These are phyloP conservation scores for Heterodera schachtii DNA, from an alignment of 1,140 invertebrate genomes.

Conservation along the genomic window DNA sequence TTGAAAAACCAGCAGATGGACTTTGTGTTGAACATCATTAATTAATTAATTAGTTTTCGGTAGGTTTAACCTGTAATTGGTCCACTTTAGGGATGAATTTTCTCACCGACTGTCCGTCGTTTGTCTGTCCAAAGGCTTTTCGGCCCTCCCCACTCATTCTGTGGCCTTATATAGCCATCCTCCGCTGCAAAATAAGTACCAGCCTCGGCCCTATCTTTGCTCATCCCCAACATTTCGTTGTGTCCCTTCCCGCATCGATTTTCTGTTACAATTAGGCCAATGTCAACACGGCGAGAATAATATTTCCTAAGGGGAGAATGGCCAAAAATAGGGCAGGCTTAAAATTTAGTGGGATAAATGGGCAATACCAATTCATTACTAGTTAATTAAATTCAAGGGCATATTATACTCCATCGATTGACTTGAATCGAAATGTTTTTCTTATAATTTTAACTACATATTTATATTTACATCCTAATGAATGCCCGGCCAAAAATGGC, in stretches of 20 bases:
- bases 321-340: neutral
- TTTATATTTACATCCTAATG: no score
- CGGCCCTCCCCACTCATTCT: no score
- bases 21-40: neutral
- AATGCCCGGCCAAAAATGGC: no score
- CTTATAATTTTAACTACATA: no score
- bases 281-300: neutral
- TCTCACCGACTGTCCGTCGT: neutral
- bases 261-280: constrained; percentile 3
- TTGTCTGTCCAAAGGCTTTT: neutral
- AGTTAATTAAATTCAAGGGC: no score
- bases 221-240: neutral
- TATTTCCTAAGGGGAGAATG: neutral
- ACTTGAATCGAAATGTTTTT: no score
- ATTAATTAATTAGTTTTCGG: no score
- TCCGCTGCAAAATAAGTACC: neutral
- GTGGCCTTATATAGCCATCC: neutral
- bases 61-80: no score
- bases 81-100: neutral
- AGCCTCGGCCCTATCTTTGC: neutral
- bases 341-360: neutral
- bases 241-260: neutral
- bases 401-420: no score
- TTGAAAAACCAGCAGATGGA: neutral
- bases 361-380: no score